Evolutionary conservation across 2,113 vertebrate species (phyloP).

Genomic region (Neodontobutis hainanensis): DNA sequence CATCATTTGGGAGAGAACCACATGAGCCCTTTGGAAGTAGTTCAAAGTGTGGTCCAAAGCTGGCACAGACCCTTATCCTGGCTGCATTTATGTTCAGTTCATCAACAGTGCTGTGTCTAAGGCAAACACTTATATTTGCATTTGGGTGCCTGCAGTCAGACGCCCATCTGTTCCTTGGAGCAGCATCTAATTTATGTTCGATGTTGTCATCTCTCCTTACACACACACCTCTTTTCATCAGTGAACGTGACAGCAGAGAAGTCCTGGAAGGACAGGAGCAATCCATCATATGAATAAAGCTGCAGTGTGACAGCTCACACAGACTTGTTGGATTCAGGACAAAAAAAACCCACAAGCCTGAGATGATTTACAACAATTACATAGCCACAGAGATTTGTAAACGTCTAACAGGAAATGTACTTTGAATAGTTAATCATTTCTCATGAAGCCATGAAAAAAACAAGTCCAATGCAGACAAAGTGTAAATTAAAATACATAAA

Average conservation of each 20-base stretch:
- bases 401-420: no score
- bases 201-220: slow-evolving; percentile 53
- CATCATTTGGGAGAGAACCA: slow-evolving; percentile 16
- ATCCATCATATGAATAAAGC: slow-evolving; percentile 74
- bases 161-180: slow-evolving; percentile 70
- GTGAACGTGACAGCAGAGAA: slow-evolving; percentile 59
- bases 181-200: slow-evolving; percentile 69
- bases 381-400: neutral
- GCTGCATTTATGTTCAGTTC: slow-evolving; percentile 1
- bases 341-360: slow-evolving; percentile 9
- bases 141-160: slow-evolving; percentile 52
- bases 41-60: slow-evolving; percentile 8
- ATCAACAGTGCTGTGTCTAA: slow-evolving; percentile 11
- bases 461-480: no score
- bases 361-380: slow-evolving; percentile 21
- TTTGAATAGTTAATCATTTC: no score
- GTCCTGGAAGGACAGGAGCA: slow-evolving; percentile 71
- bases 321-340: slow-evolving; percentile 22
- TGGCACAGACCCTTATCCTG: slow-evolving; percentile 14
- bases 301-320: slow-evolving; percentile 53
- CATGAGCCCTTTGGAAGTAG: slow-evolving; percentile 5
- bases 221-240: slow-evolving; percentile 34
- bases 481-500: no score
- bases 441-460: no score
- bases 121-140: slow-evolving; percentile 45